phyloP scores from a whole-genome alignment of 1,140 invertebrate genomes.

The Kradibia gibbosae region DNA sequence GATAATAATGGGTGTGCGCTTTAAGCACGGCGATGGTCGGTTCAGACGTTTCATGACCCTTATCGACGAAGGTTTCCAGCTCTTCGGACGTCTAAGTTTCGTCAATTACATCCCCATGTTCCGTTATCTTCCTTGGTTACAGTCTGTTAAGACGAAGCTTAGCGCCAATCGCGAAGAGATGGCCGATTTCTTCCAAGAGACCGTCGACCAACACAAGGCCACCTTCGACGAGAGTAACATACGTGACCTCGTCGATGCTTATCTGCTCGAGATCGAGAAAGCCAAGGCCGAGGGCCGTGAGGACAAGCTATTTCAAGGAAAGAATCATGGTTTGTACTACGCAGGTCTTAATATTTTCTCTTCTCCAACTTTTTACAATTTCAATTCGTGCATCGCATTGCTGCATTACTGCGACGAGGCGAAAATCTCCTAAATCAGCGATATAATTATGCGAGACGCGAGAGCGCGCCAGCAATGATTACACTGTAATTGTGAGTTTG shows the following conservation, averaged over 20 bases:
- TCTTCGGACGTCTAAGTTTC: slow-evolving; percentile 80
- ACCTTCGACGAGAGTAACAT: slow-evolving; percentile 83
- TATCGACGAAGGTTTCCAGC: slow-evolving; percentile 90
- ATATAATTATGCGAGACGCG: too few species aligned
- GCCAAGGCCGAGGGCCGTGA: slow-evolving; percentile 82
- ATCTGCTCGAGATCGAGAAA: slow-evolving; percentile 87
- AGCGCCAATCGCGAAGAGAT: slow-evolving; percentile 87
- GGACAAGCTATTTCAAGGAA: slow-evolving; percentile 84
- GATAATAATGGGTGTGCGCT: slow-evolving; percentile 90
- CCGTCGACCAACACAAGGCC: slow-evolving; percentile 84
- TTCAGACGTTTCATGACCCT: slow-evolving; percentile 86
- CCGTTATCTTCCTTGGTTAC: slow-evolving; percentile 83
- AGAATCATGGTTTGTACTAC: slow-evolving; percentile 79
- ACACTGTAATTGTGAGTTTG: too few species aligned
- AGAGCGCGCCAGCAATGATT: too few species aligned
- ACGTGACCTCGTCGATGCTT: slow-evolving; percentile 90
- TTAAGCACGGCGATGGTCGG: slow-evolving; percentile 81
- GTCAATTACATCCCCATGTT: slow-evolving; percentile 81
- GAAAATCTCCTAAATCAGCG: not conserved
- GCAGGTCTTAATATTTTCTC: not conserved
- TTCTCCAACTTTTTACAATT: not conserved
- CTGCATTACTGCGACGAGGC: too few species aligned
- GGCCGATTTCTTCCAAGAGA: slow-evolving; percentile 86
- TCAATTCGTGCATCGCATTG: not conserved
- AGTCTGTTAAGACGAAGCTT: slow-evolving; percentile 82